Evolutionary conservation across 2,888 invertebrate genomes (phyloP), one percentile per base, ranked within the genome.

Genomic region (Electrophaes corylata): DNA sequence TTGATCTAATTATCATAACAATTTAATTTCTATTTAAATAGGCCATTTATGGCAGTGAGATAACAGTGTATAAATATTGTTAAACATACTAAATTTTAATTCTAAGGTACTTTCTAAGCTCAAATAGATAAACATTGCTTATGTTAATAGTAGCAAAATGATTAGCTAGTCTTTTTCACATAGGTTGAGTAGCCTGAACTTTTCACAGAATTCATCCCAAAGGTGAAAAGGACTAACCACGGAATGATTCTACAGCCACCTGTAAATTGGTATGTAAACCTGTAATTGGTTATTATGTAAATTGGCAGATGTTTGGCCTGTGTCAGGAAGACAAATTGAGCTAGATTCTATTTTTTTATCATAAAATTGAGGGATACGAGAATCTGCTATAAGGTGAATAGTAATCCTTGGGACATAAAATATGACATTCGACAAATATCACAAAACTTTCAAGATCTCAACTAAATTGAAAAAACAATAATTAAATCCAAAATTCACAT

Each of bases 41-140:
- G 84, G 86, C 87, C 86, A 75, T 81, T 76, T 66, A 60, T 79
- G 88, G 88, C 88, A 86, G 87, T 86, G 85, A 44, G 14, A 29
- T 54, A 59, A 59, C 50, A 54, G 54, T 59, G 59, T 59, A 53
- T 58, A 56, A 56, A 50, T 56, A 53, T 46, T 54, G 53, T 50
- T 48, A 47, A 37, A 37, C 19, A 39, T 23, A 54, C 47, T 44
- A 58, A 40, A 49, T 49, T 53, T 53, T 39, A 53, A 40, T 29
- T 18, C 59, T 66, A 66, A 63, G 56, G 51, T 67, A 71, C 55
- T 57, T 67, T 52, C 66, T 78, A 79, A 77, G 79, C 79, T 79
- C 77, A 53, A 65, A 60, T 57, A 66, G 31, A 29, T 29, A 29
- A 16, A 33, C 33, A 12, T 12, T 33, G 12, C 29, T 29, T 29